These are phyloP conservation scores for Chalcosyrphus nemorum DNA, from an alignment of 2,888 invertebrate species.

Conservation along the genomic window DNA sequence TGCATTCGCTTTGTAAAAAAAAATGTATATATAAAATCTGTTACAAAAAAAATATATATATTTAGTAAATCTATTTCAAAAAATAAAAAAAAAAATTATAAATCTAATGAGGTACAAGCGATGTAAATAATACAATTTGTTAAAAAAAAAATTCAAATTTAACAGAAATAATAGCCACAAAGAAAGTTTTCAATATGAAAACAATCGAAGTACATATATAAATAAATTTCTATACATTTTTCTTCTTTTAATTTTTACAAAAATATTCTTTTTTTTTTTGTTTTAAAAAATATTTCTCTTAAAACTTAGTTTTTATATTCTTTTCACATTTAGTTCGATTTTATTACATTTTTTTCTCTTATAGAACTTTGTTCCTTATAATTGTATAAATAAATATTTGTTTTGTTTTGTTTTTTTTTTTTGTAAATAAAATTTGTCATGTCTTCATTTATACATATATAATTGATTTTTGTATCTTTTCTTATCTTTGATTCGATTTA, in stretches of 20 bases:
- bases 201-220: slow-evolving; percentile 55
- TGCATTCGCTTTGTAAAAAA: slow-evolving; percentile 21
- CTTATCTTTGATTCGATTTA: slow-evolving; percentile 52
- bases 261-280: slow-evolving; percentile 45
- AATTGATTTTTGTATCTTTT: slow-evolving; percentile 52
- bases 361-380: slow-evolving; percentile 33
- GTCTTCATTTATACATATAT: slow-evolving; percentile 31
- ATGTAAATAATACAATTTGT: slow-evolving; percentile 64
- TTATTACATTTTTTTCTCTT: slow-evolving; percentile 8
- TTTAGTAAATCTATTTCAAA: slow-evolving; percentile 17
- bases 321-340: slow-evolving; percentile 16
- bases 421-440: slow-evolving; percentile 70
- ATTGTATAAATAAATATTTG: slow-evolving; percentile 64
- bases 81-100: slow-evolving; percentile 38
- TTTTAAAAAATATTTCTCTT: slow-evolving; percentile 50
- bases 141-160: slow-evolving; percentile 17
- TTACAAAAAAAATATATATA: slow-evolving; percentile 12
- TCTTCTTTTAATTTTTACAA: slow-evolving; percentile 47
- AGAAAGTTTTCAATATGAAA: slow-evolving; percentile 70
- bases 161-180: slow-evolving; percentile 58
- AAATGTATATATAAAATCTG: no score
- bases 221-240: slow-evolving; percentile 18
- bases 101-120: slow-evolving; percentile 70
- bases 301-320: slow-evolving; percentile 37
- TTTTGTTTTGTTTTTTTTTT: slow-evolving; percentile 14